Conservation (phyloP, 2,113 vertebrate genomes). For the Neomonachus schauinslandi region DNA sequence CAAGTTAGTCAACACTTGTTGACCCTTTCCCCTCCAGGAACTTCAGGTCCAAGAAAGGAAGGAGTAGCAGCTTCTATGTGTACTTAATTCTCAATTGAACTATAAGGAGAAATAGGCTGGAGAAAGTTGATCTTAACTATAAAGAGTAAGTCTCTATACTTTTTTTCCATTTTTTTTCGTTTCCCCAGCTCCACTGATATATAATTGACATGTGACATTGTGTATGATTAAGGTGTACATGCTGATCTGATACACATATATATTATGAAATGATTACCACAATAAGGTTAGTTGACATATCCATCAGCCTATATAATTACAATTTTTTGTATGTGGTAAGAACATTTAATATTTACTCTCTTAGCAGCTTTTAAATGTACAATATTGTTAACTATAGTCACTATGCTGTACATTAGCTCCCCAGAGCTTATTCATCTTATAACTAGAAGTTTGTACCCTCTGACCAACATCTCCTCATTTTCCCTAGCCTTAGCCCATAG, state of each 20-base stretch:
- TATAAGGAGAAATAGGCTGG: not conserved
- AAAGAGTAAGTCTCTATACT: not conserved
- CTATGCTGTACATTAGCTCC: not conserved
- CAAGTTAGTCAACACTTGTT: not conserved
- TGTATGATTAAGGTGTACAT: not conserved
- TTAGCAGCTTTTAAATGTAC: not conserved
- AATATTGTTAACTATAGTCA: not conserved
- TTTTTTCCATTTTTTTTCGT: not conserved
- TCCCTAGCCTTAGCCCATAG: not conserved
- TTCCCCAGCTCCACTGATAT: not conserved
- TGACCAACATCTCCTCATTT: not conserved
- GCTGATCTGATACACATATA: not conserved
- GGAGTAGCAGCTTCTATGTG: not conserved
- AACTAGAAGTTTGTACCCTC: not conserved
- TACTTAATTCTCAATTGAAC: constrained; percentile 17
- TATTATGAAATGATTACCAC: not conserved
- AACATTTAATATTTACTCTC: not conserved
- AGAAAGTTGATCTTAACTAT: not conserved
- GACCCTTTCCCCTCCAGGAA: not conserved
- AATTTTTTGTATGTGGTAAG: not conserved
- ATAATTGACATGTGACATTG: not conserved
- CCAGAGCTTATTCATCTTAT: not conserved
- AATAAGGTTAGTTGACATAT: not conserved
- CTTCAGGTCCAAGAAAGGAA: not conserved
- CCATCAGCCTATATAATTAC: not conserved